phyloP scores from a whole-genome alignment of 2,113 vertebrate genomes.

The Mustela lutreola region DNA sequence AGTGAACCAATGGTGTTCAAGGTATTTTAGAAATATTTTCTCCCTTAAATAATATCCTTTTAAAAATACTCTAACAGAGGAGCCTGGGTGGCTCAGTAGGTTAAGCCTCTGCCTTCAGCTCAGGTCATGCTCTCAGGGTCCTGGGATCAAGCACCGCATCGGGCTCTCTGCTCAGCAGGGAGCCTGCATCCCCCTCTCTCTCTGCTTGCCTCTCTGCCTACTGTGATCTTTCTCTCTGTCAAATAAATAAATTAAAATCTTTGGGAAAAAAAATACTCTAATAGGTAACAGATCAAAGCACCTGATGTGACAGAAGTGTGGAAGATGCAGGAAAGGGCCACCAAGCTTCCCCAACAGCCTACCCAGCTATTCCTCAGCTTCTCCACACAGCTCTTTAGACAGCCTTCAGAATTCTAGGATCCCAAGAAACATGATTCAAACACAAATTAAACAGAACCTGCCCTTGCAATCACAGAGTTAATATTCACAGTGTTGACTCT shows the following conservation, averaged over 20 bases:
- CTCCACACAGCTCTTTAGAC: neutral
- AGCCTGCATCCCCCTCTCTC: no score
- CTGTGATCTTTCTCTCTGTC: no score
- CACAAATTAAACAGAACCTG: neutral
- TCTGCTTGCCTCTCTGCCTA: no score
- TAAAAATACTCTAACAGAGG: neutral
- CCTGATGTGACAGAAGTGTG: fast-evolving
- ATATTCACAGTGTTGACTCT: neutral
- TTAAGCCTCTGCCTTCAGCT: no score
- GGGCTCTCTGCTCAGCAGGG: no score
- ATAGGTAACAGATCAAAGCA: neutral
- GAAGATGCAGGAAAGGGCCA: neutral
- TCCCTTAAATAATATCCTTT: neutral
- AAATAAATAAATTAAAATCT: no score
- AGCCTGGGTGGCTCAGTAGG: no score
- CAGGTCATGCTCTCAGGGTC: no score
- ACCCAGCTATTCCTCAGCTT: neutral
- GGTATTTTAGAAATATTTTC: neutral
- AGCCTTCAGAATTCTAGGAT: neutral
- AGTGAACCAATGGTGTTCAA: conserved; percentile 23
- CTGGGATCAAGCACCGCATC: no score
- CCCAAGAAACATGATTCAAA: neutral
- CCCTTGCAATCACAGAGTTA: neutral
- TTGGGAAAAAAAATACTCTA: neutral
- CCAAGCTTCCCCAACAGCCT: neutral